Base-by-base conservation (phyloP, 37 sponge, comb jelly and placozoan species). In the Crambe crambe region DNA sequence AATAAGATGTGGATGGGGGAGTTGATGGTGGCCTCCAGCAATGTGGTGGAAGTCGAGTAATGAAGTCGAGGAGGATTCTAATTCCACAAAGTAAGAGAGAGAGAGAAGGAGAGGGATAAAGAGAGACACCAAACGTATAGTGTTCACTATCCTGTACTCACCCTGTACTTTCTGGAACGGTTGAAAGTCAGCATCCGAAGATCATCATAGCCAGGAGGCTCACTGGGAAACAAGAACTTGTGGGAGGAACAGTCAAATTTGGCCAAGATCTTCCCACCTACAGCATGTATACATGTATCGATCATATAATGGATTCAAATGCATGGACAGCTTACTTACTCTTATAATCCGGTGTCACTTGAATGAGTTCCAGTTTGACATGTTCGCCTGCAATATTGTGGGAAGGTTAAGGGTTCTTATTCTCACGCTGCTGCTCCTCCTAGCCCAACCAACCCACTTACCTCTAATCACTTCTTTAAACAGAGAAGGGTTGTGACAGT, bases 261-360 rank as follows among this genome's bases (percentile, higher is more conserved):
- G 2, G 94, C 95, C 42, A 92, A 36, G 37, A 95, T 80, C 77
- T 68, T 86, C 18, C 95, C 95, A 54, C 85, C 95, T 94, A 68
- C 3, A n/a, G n/a, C n/a, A n/a, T n/a, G n/a, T n/a, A n/a, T n/a
- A n/a, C n/a, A n/a, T n/a, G n/a, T n/a, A n/a, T n/a, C n/a, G n/a
- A n/a, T n/a, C n/a, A n/a, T n/a, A n/a, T n/a, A n/a, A n/a, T 25
- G 21, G 25, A 68, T 9, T 68, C 21, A 68, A 10, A 68, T 6
- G 32, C 38, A 68, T 18, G 5, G 8, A 36, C 21, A 68, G 25
- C 12, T 10, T 68, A 21, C 38, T 69, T 73, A 92, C 93, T 80
- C 58, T 74, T 65, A 56, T 83, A 89, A 25, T 93, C 80, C 18
- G 78, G 71, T 21, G 72, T 22, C 25, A 89, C 62, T 66, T 93